Conservation (phyloP, 2,797 vertebrate genomes). For the Eidolon dupreanum region DNA sequence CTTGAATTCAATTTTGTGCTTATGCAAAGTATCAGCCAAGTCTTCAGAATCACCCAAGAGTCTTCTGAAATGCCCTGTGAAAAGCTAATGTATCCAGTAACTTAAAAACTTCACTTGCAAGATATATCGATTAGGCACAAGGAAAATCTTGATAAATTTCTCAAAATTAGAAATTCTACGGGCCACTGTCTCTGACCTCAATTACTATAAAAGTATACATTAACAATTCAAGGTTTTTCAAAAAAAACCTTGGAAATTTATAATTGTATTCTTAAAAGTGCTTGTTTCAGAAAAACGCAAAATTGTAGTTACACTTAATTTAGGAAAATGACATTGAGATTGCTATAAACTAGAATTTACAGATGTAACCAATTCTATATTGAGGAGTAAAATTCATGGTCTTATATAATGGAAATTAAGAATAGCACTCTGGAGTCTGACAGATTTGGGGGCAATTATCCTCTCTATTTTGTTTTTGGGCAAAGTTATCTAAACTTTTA, state of each 20-base stretch:
- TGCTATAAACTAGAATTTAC: background rate
- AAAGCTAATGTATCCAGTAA: background rate
- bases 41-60: background rate
- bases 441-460: background rate
- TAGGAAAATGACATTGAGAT: conserved; percentile 13
- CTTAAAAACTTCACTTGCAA: background rate
- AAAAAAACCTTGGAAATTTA: background rate
- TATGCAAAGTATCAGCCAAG: background rate
- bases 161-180: background rate
- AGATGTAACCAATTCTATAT: background rate
- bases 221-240: background rate
- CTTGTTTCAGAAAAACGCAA: background rate
- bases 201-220: background rate
- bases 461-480: background rate
- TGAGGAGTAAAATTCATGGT: background rate
- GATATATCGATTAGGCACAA: background rate
- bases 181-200: conserved; percentile 8
- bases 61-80: background rate
- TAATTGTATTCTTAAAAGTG: conserved; percentile 43
- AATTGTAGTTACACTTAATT: background rate
- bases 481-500: background rate
- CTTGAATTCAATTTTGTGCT: conserved; percentile 15
- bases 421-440: background rate
- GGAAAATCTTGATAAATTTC: background rate
- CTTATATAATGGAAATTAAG: background rate